Base-by-base conservation (phyloP, 1,140 invertebrate genomes). In the Magallana ariakensis region DNA sequence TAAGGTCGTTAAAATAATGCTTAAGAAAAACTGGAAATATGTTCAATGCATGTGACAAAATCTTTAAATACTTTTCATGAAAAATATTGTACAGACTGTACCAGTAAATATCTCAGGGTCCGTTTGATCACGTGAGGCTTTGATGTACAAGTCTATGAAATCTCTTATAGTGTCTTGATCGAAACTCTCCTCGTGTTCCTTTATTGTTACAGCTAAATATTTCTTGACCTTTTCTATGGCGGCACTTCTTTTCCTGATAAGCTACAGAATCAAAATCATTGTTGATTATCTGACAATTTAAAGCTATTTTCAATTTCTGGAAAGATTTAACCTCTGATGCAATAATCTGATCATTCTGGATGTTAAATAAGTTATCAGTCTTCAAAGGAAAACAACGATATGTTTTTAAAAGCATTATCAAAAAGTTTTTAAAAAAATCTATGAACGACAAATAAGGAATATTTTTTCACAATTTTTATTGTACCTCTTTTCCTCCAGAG, bases 91-190 rank as follows among this genome's bases (percentile, higher is more conserved):
- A 53, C 53, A 11, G 58, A 58, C 8, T 11, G 16, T 85, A 90
- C 91, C 88, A 86, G 90, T 92, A 60, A 87, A 92, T 16, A 89
- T 58, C 58, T 89, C 80, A 26, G 88, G 88, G 7, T 91, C 86
- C 16, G 89, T 80, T 53, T 92, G 83, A 26, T 94, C 90, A 60
- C 96, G 93, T 95, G 97, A 96, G 95, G 97, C 96, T 60, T 97
- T 95, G 19, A 98, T 94, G 92, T 98, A 98, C 10, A 96, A 96
- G 91, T 98, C 97, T 96, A 98, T 98, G 22, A 98, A 96, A 94
- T 98, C 97, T 83, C 97, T 95, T 2, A 97, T 96, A 62, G 96
- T 95, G 33, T 95, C 90, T 89, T 95, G 91, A 87, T 96, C 94
- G 88, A 97, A 97, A 0, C 95, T 96, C 58, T 95, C 94, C 87